Evolutionary conservation across 2,113 vertebrate species (phyloP).

Genomic region (Turnix velox): DNA sequence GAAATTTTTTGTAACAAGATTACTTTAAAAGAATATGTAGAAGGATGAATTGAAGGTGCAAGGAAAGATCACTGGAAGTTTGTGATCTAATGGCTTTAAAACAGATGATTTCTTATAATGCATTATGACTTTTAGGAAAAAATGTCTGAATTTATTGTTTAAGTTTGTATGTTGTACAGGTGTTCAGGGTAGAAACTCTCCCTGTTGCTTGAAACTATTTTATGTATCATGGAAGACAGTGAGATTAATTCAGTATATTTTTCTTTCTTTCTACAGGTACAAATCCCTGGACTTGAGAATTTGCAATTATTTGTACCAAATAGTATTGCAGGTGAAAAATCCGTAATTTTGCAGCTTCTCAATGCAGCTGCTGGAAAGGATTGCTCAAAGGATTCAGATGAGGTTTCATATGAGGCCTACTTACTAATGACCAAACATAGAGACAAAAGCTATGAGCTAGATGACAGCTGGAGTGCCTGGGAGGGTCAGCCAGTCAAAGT

Average conservation of each 20-base stretch:
- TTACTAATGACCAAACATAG: conserved; percentile 89
- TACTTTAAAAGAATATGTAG: neutral
- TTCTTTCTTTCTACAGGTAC: conserved; percentile 69
- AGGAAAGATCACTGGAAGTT: neutral
- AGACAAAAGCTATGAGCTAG: conserved; percentile 58
- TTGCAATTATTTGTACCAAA: conserved; percentile 89
- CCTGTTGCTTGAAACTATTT: neutral
- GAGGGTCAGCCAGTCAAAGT: conserved; percentile 82
- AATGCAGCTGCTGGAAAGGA: conserved; percentile 93
- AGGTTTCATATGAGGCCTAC: conserved; percentile 82
- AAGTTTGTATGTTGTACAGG: neutral
- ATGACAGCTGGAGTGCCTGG: conserved; percentile 82
- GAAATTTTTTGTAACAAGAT: neutral
- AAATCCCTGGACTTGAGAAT: conserved; percentile 86
- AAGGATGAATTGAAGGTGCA: neutral
- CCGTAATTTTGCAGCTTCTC: conserved; percentile 88
- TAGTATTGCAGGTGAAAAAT: conserved; percentile 76
- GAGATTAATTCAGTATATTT: neutral
- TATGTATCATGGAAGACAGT: neutral
- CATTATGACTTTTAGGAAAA: neutral
- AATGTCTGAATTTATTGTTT: neutral
- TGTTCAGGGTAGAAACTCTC: neutral
- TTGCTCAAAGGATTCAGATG: conserved; percentile 91
- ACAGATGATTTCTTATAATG: neutral
- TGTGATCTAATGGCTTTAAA: neutral